Evolutionary conservation across 2,113 vertebrate species (phyloP), one percentile per base, ranked within the genome.

Genomic region (Phylloscopus whistleri): DNA sequence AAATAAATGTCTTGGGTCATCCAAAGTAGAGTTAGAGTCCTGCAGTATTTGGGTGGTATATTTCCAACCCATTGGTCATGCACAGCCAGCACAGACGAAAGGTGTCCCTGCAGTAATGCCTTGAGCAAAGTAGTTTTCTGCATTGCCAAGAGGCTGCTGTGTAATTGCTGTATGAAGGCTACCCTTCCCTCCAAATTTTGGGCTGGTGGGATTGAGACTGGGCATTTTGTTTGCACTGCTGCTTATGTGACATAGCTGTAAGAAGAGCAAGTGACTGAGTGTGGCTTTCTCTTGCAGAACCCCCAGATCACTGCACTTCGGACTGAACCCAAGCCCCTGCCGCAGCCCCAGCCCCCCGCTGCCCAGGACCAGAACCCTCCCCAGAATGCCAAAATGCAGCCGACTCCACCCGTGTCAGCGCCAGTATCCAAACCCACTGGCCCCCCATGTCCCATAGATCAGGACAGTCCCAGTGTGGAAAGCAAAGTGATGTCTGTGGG

Each of bases 331-430:
- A 99, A 99, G 96, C 90, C 98, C 83, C 97, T 98, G 81, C 97
- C 98, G 1, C 98, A 97, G 51, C 95, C 98, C 24, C 98, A 98
- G 94, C 98, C 98, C 52, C 90, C 99, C 1, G 95, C 98, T 68
- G 93, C 89, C 86, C 98, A 98, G 96, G 99, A 99, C 94, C 99
- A 99, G 98, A 99, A 98, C 96, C 98, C 99, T 97, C 98, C 99
- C 91, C 98, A 99, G 96, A 98, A 98, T 28, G 95, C 99, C 95
- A 99, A 99, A 97, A 98, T 98, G 97, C 98, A 99, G 97, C 98
- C 98, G 49, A 98, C 98, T 92, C 98, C 99, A 87, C 98, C 98
- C 0, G 81, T 97, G 94, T 97, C 98, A 81, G 98, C 97, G 3
- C 97, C 98, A 66, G 98, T 98, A 95, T 93, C 97, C 96, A 97